phyloP scores from a whole-genome alignment of 1,140 invertebrate genomes.

The Nephila pilipes region DNA sequence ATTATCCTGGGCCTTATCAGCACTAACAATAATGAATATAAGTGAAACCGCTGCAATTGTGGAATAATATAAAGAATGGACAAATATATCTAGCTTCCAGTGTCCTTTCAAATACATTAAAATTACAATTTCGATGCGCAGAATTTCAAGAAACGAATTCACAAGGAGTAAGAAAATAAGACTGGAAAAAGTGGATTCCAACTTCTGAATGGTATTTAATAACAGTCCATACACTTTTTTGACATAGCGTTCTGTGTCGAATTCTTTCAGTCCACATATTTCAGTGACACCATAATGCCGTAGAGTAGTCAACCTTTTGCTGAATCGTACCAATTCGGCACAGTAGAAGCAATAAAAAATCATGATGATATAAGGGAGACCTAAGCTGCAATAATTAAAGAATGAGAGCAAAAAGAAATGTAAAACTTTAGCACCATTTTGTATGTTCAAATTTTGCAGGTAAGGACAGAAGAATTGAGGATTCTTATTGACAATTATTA shows the following conservation, averaged over 20 bases:
- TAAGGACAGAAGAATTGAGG: slow-evolving; percentile 17
- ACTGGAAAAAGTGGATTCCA: background rate
- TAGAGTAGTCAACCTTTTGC: background rate
- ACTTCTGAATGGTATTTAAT: background rate
- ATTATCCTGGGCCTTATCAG: background rate
- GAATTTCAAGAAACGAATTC: slow-evolving; percentile 25
- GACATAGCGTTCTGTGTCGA: background rate
- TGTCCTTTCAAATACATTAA: slow-evolving; percentile 13
- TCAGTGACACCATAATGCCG: background rate
- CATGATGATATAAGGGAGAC: background rate
- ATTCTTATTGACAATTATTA: background rate
- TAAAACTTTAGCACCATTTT: background rate
- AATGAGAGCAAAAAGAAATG: background rate
- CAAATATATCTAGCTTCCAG: background rate
- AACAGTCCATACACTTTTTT: background rate
- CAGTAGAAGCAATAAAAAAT: slow-evolving; percentile 13
- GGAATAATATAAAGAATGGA: slow-evolving; percentile 18
- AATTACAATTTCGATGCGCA: background rate
- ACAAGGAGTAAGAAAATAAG: slow-evolving; percentile 1
- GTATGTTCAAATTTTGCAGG: background rate
- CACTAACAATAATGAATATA: background rate
- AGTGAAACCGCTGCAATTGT: background rate
- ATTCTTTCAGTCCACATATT: background rate
- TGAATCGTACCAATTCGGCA: background rate
- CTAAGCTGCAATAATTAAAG: slow-evolving; percentile 19